phyloP scores from a whole-genome alignment of 2,113 vertebrate species.

The Zootoca vivipara region DNA sequence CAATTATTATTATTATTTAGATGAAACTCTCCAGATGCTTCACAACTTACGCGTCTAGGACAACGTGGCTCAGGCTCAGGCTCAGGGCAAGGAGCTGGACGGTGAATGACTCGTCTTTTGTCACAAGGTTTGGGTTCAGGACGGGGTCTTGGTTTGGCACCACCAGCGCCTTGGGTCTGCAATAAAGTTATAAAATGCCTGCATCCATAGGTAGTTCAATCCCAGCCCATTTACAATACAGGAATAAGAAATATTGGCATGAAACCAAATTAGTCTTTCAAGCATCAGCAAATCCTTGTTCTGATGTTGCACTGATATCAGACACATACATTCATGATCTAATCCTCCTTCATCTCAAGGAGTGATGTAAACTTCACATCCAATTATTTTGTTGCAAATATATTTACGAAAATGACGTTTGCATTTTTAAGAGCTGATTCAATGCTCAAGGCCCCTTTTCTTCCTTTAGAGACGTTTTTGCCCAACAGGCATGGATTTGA shows the following conservation, averaged over 20 bases:
- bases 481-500: background rate
- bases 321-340: background rate
- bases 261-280: background rate
- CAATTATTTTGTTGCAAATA: background rate
- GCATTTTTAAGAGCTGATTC: background rate
- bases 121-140: background rate
- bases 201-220: background rate
- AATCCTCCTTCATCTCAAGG: no score
- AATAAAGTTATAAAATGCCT: background rate
- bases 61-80: background rate
- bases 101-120: background rate
- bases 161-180: background rate
- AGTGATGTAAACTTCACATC: background rate
- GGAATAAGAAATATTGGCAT: background rate
- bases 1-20: background rate
- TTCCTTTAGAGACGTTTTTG: background rate
- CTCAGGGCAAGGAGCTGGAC: background rate
- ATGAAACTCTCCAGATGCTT: background rate
- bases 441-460: background rate
- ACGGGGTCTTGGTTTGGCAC: background rate
- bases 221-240: background rate
- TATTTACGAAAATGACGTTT: background rate
- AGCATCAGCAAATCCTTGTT: background rate
- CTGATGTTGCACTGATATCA: no score
- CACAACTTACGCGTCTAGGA: background rate